Conservation (phyloP, 2,113 vertebrate genomes). For the Macroglossus sobrinus region DNA sequence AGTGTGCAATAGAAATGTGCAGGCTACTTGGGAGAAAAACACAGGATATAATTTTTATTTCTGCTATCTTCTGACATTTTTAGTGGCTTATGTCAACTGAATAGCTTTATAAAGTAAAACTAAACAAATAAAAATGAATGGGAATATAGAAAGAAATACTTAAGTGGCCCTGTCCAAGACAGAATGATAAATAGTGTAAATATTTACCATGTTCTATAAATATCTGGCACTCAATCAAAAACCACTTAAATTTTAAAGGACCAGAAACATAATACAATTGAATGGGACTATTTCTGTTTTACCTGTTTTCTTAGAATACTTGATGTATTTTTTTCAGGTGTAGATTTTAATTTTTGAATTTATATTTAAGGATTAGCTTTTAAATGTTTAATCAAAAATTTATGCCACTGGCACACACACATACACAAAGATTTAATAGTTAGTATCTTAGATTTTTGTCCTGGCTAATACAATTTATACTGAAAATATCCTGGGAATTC, state of each 20-base stretch:
- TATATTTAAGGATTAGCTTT: slow-evolving; percentile 11
- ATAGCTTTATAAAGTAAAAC: slow-evolving; percentile 66
- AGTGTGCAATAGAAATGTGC: neutral
- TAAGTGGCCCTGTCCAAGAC: slow-evolving; percentile 71
- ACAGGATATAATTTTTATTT: slow-evolving; percentile 51
- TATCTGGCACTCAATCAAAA: slow-evolving; percentile 64
- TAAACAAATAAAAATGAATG: slow-evolving; percentile 62
- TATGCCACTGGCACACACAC: neutral
- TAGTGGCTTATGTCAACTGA: slow-evolving; percentile 39
- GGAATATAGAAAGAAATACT: slow-evolving; percentile 2
- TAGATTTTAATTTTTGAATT: slow-evolving; percentile 46
- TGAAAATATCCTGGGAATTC: slow-evolving; percentile 36
- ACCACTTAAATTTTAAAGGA: slow-evolving; percentile 52
- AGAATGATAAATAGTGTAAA: slow-evolving; percentile 65
- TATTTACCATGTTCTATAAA: slow-evolving; percentile 70
- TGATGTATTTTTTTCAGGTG: slow-evolving; percentile 46
- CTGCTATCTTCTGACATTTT: slow-evolving; percentile 54
- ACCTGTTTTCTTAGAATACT: slow-evolving; percentile 41
- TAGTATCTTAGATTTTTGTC: slow-evolving; percentile 54
- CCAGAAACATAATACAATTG: slow-evolving; percentile 43
- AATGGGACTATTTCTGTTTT: slow-evolving; percentile 50
- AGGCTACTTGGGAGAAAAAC: neutral
- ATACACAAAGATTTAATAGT: slow-evolving; percentile 45
- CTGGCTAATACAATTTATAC: neutral
- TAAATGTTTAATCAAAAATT: slow-evolving; percentile 50